Evolutionary conservation across 2,888 invertebrate species (phyloP).

Genomic region (Cosmia pyralina): DNA sequence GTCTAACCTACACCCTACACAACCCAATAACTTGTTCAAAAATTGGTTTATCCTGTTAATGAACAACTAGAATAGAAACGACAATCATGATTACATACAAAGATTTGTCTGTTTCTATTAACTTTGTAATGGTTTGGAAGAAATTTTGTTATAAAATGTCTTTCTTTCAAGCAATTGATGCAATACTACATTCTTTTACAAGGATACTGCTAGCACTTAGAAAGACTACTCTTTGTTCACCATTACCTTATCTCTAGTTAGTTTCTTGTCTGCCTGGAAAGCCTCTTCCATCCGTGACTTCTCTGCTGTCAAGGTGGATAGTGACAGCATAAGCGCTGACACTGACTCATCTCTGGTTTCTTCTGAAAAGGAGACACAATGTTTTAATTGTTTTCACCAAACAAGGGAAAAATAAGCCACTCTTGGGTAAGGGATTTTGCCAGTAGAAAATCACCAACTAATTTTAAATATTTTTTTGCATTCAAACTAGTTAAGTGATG

Average conservation of each 20-base stretch:
- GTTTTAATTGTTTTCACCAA: background rate
- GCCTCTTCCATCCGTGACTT: slow-evolving; percentile 96
- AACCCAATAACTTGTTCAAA: background rate
- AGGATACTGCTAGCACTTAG: background rate
- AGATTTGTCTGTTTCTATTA: too few relatives aligned
- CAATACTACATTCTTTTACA: background rate
- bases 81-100: too few relatives aligned
- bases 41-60: background rate
- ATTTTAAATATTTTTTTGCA: too few relatives aligned
- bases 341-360: slow-evolving; percentile 82
- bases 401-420: too few relatives aligned
- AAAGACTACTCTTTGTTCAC: background rate
- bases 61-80: too few relatives aligned
- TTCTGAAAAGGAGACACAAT: slow-evolving; percentile 66
- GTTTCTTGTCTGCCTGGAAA: slow-evolving; percentile 93
- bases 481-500: too few relatives aligned
- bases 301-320: slow-evolving; percentile 94
- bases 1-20: background rate
- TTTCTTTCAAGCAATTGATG: background rate
- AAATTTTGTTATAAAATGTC: background rate
- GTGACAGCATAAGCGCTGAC: slow-evolving; percentile 92
- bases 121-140: too few relatives aligned
- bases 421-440: too few relatives aligned
- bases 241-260: slow-evolving; percentile 88
- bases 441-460: too few relatives aligned